Conservation (phyloP, 2,888 invertebrate genomes). For the Nymphalis c-album region DNA sequence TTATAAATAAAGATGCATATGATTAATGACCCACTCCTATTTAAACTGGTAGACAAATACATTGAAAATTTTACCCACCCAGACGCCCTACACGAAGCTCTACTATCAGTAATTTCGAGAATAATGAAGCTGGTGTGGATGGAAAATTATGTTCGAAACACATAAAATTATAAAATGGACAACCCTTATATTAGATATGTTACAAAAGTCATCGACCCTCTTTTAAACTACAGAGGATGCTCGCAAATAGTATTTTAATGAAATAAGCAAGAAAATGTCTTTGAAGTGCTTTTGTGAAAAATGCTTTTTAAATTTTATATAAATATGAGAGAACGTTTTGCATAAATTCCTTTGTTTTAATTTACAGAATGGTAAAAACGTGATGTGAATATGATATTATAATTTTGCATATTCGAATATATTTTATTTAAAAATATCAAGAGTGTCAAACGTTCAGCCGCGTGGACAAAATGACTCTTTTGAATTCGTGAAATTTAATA, state of each 20-base stretch:
- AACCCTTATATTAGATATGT: constrained; percentile 38
- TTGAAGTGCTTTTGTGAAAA: constrained; percentile 13
- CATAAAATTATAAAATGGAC: constrained; percentile 50
- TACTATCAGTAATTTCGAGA: constrained; percentile 30
- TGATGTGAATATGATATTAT: constrained; percentile 1
- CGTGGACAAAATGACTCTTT: too few species aligned
- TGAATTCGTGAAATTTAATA: too few species aligned
- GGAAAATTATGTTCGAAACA: constrained; percentile 45
- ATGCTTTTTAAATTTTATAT: constrained; percentile 16
- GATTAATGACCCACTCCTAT: too few species aligned
- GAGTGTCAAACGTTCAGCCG: too few species aligned
- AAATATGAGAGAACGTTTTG: constrained; percentile 11
- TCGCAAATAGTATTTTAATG: constrained; percentile 9
- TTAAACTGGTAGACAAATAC: too few species aligned
- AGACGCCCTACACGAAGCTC: constrained; percentile 8
- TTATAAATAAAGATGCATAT: too few species aligned
- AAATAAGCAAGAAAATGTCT: constrained; percentile 8
- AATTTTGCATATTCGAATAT: too few species aligned
- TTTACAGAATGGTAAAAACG: constrained; percentile 10
- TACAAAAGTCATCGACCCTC: constrained; percentile 3
- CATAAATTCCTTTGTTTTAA: constrained; percentile 19
- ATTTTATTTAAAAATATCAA: too few species aligned
- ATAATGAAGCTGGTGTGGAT: constrained; percentile 42
- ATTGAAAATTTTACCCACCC: too few species aligned
- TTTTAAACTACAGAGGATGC: constrained; percentile 1